phyloP scores from a whole-genome alignment of 2,888 invertebrate genomes.

The Thecophora atra region DNA sequence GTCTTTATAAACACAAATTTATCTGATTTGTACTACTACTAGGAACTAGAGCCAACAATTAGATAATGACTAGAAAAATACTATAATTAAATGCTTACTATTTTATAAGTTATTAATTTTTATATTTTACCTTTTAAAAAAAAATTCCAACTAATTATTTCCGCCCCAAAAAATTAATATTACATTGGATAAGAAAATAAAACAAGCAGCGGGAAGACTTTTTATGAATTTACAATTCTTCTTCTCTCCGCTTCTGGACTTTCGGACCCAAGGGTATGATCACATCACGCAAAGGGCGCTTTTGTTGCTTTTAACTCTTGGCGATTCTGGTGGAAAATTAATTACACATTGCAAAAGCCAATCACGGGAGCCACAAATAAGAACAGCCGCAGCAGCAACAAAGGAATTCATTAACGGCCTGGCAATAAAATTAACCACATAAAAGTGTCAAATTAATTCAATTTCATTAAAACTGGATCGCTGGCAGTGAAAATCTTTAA shows the following conservation, averaged over 20 bases:
- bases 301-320: background rate
- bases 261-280: background rate
- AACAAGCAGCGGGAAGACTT: background rate
- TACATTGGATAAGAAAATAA: background rate
- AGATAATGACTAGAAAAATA: background rate
- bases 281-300: background rate
- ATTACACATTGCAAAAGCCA: constrained; percentile 18
- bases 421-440: constrained; percentile 32
- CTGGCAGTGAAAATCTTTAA: constrained; percentile 6
- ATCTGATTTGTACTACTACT: too few species aligned
- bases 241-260: background rate
- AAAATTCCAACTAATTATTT: constrained; percentile 1
- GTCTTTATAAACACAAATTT: too few species aligned
- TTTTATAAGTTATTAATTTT: background rate
- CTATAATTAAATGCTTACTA: background rate
- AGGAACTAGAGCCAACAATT: too few species aligned
- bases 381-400: constrained; percentile 1
- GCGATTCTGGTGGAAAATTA: constrained; percentile 5
- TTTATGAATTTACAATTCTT: background rate
- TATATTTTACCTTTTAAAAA: background rate
- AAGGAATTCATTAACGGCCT: constrained; percentile 2
- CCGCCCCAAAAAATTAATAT: background rate
- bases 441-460: constrained; percentile 36
- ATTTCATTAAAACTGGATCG: constrained; percentile 24
- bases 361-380: constrained; percentile 13